Conservation (phyloP, 2,888 invertebrate species). For the Microchrysa polita region DNA sequence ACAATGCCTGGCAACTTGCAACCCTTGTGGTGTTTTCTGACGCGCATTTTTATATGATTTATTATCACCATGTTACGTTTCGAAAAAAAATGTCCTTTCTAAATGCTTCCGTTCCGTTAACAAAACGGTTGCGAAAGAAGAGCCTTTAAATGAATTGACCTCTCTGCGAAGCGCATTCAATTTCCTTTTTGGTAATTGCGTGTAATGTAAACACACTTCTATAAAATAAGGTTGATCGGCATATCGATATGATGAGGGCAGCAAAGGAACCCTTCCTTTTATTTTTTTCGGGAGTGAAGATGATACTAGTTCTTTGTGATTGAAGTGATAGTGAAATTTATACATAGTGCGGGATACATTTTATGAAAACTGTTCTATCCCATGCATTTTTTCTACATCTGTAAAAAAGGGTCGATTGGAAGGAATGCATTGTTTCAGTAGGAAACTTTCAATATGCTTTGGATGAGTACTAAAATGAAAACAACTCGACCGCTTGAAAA, state of each 20-base stretch:
- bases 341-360: no score
- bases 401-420: background rate
- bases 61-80: conserved; percentile 22
- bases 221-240: no score
- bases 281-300: background rate
- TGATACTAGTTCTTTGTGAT: no score
- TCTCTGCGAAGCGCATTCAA: conserved; percentile 24
- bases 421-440: conserved; percentile 15
- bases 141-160: conserved; percentile 30
- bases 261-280: conserved; percentile 5
- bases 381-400: conserved; percentile 22
- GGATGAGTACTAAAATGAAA: no score
- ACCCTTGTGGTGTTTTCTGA: conserved; percentile 27
- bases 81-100: conserved; percentile 30
- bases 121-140: background rate
- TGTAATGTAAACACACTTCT: conserved; percentile 37
- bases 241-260: background rate
- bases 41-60: conserved; percentile 36
- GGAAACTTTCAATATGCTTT: background rate
- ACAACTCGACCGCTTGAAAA: no score
- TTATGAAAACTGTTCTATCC: background rate
- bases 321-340: no score
- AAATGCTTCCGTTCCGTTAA: conserved; percentile 41
- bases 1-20: no score
- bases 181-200: conserved; percentile 40